Base-by-base conservation (phyloP, 2,888 invertebrate genomes). In the Augochlorella aurata region DNA sequence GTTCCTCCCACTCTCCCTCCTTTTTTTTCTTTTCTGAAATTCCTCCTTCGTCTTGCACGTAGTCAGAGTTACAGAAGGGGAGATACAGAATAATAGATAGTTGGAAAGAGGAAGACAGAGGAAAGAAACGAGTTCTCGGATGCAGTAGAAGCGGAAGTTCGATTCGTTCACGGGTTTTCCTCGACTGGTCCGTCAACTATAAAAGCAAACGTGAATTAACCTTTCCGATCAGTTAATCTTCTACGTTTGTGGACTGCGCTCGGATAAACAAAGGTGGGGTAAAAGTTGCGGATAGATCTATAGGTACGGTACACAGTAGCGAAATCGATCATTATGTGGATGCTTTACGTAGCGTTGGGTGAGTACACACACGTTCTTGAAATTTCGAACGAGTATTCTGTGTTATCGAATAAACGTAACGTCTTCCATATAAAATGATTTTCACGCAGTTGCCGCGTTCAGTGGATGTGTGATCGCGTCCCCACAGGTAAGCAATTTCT, bases 401-500 rank as follows among this genome's bases (percentile, higher is more conserved):
- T 29, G 24, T 58, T 24, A 29, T n/a, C 24, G 24, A 29, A 16
- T 14, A 58, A 58, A 24, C 24, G 14, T 54, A 21, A 54, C 21
- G 54, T 54, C 14, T 21, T 21, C 12, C 12, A 54, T 4, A 8
- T 58, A 16, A 14, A 58, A 58, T 66, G n/a, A 16, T 50, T 49
- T 24, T 12, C 14, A 45, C 12, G 29, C 58, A 81, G 84, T 79
- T 52, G 58, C 18, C 14, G 45, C 58, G 18, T 66, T 18, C 47
- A 63, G 38, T 1, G 52, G 76, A 10, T 10, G 44, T 14, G 47
- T 54, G 21, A 14, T 54, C 2, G 81, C 79, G 0, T 79, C 79
- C 18, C 84, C 87, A 21, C 87, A 87, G 80, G 87, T 88, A 77
- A 81, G 77, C 3, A 16, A 29, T 14, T 7, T 8, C 4, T 7